phyloP scores from a whole-genome alignment of 2,113 vertebrate genomes.

The Hemiprocne comata region DNA sequence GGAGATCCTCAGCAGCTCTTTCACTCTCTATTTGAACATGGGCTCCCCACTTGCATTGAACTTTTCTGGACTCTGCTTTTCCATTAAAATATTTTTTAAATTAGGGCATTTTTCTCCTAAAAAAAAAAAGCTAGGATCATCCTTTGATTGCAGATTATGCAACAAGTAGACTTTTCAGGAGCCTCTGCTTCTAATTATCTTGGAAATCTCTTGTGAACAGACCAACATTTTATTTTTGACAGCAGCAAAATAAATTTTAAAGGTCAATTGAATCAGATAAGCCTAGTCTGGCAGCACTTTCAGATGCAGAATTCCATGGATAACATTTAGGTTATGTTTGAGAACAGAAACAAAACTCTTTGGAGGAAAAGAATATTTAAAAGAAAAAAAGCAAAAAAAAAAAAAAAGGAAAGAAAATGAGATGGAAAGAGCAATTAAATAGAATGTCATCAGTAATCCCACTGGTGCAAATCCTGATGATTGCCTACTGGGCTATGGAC shows the following conservation, averaged over 20 bases:
- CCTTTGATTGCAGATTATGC: conserved; percentile 13
- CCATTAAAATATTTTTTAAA: neutral
- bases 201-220: neutral
- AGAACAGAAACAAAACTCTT: conserved; percentile 47
- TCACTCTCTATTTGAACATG: neutral
- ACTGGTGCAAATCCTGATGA: conserved; percentile 47
- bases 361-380: conserved; percentile 28
- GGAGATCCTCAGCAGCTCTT: neutral
- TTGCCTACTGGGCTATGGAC: conserved; percentile 54
- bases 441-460: conserved; percentile 44
- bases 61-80: neutral
- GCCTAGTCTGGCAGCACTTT: conserved; percentile 48
- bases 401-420: conserved; percentile 36
- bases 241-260: conserved; percentile 71
- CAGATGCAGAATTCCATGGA: conserved; percentile 54
- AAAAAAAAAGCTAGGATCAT: neutral
- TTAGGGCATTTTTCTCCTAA: neutral
- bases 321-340: conserved; percentile 44
- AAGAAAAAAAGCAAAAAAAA: neutral
- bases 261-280: conserved; percentile 70
- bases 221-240: conserved; percentile 57
- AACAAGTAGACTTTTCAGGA: conserved; percentile 49
- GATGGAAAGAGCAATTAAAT: conserved; percentile 61
- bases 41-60: neutral
- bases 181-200: conserved; percentile 19